Base-by-base conservation (phyloP, 2,797 vertebrate genomes). In the Gymnopithys bicolor region DNA sequence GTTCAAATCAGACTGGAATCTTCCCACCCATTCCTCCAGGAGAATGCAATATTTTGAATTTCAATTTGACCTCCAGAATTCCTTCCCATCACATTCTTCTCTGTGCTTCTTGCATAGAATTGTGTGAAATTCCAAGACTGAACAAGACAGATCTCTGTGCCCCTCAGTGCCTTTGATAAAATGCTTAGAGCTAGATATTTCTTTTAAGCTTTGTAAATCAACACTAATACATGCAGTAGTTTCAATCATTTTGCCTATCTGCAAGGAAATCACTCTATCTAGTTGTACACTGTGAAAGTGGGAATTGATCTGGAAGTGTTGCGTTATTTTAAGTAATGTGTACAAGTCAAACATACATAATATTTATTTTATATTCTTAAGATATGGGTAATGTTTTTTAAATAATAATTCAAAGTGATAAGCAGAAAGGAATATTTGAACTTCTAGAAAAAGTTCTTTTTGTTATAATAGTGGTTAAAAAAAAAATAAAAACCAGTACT, bases 41-140 rank as follows among this genome's bases (percentile, higher is more conserved):
- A 92, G 25, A 91, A 91, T 43, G 46, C 35, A 74, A 64, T 80
- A 95, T 84, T 96, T 95, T 15, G 22, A 80, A 92, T 84, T 96
- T 91, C 45, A 85, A 60, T 93, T 91, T 90, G 64, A 96, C 90
- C 48, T 91, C 70, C 45, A 67, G 74, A 91, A 90, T 93, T 87
- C 8, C 81, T 93, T 96, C 75, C 33, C 43, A 69, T 73, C 4
- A 2, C 63, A 83, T 84, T 94, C 21, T 67, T 84, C 60, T 89
- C 51, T 93, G 19, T 78, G 32, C 48, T 87, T 74, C 71, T 90
- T 93, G 52, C 30, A 64, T 73, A 78, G 49, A 87, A 68, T 52
- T 27, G 1, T 28, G 71, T 78, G 28, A 91, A 89, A 70, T 41
- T 89, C 51, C 30, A 45, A 86, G 66, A 80, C 32, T 80, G 73